A percentile compares a stretch with the other conserved stretches of the same genome.
phyloP scores from a whole-genome alignment of 2,113 vertebrate species.

The Labeo rohita region DNA sequence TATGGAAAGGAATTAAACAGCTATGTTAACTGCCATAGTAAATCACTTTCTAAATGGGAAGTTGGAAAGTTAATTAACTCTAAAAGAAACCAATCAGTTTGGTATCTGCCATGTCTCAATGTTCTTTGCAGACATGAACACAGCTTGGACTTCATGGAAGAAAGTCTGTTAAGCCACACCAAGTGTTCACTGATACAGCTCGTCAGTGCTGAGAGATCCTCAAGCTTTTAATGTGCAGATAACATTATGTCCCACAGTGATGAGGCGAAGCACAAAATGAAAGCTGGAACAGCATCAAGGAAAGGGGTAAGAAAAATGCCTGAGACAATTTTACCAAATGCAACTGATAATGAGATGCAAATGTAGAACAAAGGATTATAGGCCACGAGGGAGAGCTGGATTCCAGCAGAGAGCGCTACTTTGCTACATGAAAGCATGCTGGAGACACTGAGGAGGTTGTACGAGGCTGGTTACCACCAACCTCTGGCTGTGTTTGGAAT shows the following conservation, averaged over 20 bases:
- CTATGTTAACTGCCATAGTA: neutral
- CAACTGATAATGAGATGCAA: constrained; percentile 46
- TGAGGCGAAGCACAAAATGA: neutral
- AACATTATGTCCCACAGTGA: constrained; percentile 2
- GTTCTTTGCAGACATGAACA: neutral
- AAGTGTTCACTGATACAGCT: neutral
- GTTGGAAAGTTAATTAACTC: neutral
- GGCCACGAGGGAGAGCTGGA: neutral
- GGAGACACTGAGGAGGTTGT: neutral
- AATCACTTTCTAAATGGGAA: neutral
- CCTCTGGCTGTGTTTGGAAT: neutral
- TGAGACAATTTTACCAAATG: constrained; percentile 35
- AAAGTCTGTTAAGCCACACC: neutral
- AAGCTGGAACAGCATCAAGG: neutral
- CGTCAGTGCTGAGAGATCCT: constrained; percentile 11
- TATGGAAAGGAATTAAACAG: neutral
- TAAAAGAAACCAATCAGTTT: neutral
- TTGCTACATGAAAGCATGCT: neutral
- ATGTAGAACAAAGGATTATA: constrained; percentile 38
- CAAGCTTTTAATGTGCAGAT: constrained; percentile 18
- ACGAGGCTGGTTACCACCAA: neutral
- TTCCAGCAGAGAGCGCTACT: constrained; percentile 14
- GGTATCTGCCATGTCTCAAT: neutral
- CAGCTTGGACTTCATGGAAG: neutral
- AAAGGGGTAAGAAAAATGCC: neutral